Evolutionary conservation across 2,113 vertebrate species (phyloP), one percentile per base, ranked within the genome.

Genomic region (Manacus vitellinus): DNA sequence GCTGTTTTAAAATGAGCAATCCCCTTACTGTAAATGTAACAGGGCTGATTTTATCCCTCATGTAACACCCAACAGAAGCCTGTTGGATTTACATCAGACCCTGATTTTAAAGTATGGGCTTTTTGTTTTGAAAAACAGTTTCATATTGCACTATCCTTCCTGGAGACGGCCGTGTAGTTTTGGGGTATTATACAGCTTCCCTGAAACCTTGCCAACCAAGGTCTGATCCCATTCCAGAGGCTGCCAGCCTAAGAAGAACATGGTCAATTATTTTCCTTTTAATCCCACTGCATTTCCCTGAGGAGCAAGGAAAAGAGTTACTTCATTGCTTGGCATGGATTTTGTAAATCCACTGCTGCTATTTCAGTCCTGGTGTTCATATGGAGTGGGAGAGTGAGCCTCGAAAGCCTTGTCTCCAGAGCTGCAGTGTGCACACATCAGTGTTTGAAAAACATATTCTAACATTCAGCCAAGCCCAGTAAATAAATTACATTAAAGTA

Each of bases 241-340:
- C 91, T 94, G 84, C 92, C 95, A 96, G 78, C 61, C 77, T 82
- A 74, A 67, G 86, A 95, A 96, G 54, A 95, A 46, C 75, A 81
- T 10, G 39, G 61, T 72, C 56, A 72, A 63, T 93, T 93, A 93
- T 88, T 66, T 86, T 83, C 56, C 49, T 94, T 94, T 78, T 93
- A 95, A 93, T 87, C 93, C 77, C 63, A 49, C 58, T 91, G 72
- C 56, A 47, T 95, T 93, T 78, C 81, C 68, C 81, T 18, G 71
- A 83, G 66, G 68, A 96, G 51, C n/a, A 91, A 91, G 65, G 41
- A 83, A 63, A 87, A 87, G 8, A 52, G 62, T 97, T 89, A 94
- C 75, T 78, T 97, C 88, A 86, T 95, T 88, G 70, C 72, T 44
- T 94, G 72, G 77, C 88, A 55, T 31, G 54, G 55, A 56, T 84